Conservation (phyloP, 2,888 invertebrate species). For the Clunio marinus region DNA sequence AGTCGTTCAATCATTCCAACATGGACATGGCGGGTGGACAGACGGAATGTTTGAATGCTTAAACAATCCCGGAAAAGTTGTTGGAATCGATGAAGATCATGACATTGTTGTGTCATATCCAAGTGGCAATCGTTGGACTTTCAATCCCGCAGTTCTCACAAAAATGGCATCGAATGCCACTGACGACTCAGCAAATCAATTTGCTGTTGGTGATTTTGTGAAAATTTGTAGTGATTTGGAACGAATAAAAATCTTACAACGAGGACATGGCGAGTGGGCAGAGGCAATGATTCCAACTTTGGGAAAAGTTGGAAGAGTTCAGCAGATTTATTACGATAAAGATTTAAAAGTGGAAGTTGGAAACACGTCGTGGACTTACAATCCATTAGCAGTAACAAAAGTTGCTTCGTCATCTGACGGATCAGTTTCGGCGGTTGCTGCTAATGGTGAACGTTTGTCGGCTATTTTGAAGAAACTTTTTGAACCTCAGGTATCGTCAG, state of each 20-base stretch:
- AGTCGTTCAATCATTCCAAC: slow-evolving; percentile 79
- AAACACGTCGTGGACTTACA: slow-evolving; percentile 97
- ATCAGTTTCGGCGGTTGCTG: slow-evolving; percentile 47
- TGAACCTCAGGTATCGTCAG: slow-evolving; percentile 91
- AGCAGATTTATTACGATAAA: slow-evolving; percentile 96
- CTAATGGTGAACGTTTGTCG: slow-evolving; percentile 76
- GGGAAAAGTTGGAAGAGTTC: slow-evolving; percentile 92
- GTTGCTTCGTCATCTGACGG: slow-evolving; percentile 55
- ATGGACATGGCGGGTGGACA: slow-evolving; percentile 94
- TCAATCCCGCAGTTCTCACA: slow-evolving; percentile 94
- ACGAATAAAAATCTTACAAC: slow-evolving; percentile 83
- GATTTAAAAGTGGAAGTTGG: slow-evolving; percentile 97
- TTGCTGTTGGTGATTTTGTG: slow-evolving; percentile 92
- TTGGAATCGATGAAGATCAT: slow-evolving; percentile 96
- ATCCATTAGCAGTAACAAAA: slow-evolving; percentile 92
- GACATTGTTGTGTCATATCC: slow-evolving; percentile 98
- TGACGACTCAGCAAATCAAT: slow-evolving; percentile 59
- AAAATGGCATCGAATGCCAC: slow-evolving; percentile 64
- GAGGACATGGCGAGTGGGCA: slow-evolving; percentile 98
- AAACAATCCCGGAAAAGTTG: slow-evolving; percentile 86
- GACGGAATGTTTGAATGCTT: slow-evolving; percentile 98
- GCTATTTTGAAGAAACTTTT: slow-evolving; percentile 91
- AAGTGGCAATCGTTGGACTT: slow-evolving; percentile 96
- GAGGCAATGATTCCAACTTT: slow-evolving; percentile 96
- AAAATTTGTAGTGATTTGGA: slow-evolving; percentile 94